Evolutionary conservation across 2,797 vertebrate species (phyloP).

Genomic region (Mionectes olivaceus): DNA sequence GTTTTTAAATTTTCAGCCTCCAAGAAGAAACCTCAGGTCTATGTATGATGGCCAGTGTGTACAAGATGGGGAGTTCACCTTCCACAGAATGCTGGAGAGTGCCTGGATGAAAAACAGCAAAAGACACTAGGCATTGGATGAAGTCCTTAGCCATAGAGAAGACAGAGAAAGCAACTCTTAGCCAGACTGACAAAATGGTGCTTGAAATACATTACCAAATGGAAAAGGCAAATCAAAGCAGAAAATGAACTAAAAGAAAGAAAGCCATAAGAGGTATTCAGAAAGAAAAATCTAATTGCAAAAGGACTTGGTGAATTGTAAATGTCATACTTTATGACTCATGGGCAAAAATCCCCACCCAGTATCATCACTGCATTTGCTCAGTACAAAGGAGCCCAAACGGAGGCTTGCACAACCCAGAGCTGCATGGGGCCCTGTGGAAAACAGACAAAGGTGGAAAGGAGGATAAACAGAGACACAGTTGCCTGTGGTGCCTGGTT

Average conservation of each 20-base stretch:
- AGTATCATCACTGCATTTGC: background rate
- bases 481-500: background rate
- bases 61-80: background rate
- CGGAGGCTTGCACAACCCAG: accelerated
- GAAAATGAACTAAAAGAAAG: background rate
- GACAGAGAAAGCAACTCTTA: background rate
- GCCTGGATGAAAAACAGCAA: background rate
- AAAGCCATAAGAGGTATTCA: background rate
- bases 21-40: background rate
- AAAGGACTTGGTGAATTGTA: background rate
- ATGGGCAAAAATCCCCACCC: background rate
- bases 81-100: background rate
- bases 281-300: background rate
- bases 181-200: background rate
- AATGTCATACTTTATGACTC: background rate
- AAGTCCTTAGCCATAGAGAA: background rate
- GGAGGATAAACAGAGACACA: background rate
- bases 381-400: background rate
- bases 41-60: background rate
- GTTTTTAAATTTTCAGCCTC: background rate
- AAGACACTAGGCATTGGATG: background rate
- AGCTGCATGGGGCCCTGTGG: accelerated
- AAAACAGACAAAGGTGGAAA: background rate
- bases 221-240: background rate
- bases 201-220: background rate